Evolutionary conservation across 2,113 vertebrate genomes (phyloP), one percentile per base, ranked within the genome.

Genomic region (Ursus arctos): DNA sequence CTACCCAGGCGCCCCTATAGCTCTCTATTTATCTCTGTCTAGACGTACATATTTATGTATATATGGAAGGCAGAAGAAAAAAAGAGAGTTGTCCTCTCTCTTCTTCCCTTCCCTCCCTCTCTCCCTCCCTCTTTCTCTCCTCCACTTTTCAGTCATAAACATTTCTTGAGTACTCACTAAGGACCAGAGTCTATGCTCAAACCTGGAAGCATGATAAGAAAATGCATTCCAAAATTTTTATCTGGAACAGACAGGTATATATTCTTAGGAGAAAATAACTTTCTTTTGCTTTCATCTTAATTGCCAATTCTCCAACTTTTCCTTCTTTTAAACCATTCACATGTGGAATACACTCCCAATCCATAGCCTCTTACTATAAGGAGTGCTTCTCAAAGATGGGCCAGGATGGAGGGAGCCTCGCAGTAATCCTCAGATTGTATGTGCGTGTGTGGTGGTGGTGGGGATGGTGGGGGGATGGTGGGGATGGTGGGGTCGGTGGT

Each of bases 401-500:
- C 9, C 19, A 49, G 77, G 16, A 18, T 0, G 6, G 51, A 1
- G 15, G 22, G 51, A 57, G 18, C 51, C 12, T 22, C 21, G 8
- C 12, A 4, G 26, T 6, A n/a, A 76, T 5, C 16, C 6, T 85
- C 22, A 8, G 16, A 61, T 7, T n/a, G 36, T 55, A 1, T 33
- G 14, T 13, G 7, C 24, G 33, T 40, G 22, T 8, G 63, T 82
- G 12, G 33, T 2, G 9, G 11, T 31, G 19, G 3, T 6, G 11
- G 26, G 2, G 13, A 40, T 4, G 40, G 40, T 4, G 40, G 40
- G 40, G 40, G 40, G 40, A 40, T 40, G 40, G 1, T 31, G 4
- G 13, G 13, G 36, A 6, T 26, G 1, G 33, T 2, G 12, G 9
- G 13, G 8, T 9, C 10, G 8, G 6, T 28, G 13, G 10, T 10